Evolutionary conservation across 2,113 vertebrate genomes (phyloP), one percentile per base, ranked within the genome.

Genomic region (Prionailurus viverrinus): DNA sequence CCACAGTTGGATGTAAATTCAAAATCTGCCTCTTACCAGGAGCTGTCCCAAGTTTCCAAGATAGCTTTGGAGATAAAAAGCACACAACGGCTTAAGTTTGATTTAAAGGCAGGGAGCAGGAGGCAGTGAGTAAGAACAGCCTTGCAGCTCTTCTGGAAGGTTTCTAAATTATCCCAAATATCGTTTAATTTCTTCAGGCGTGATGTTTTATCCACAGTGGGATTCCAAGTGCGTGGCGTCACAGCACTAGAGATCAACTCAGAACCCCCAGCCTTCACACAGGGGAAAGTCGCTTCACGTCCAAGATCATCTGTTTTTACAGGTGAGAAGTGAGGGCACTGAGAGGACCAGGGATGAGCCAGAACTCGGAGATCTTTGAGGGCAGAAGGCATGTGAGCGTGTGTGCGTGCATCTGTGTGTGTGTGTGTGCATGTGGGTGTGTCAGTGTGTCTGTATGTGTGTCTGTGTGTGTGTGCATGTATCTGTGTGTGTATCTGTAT

Each of bases 331-430:
- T 48, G 15, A 5, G 55, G 93, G 58, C 29, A 33, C 39, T 4
- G 48, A 45, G 48, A 41, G 3, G 21, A n/a, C 7, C 15, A 8
- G 27, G 5, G 53, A 25, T 11, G 25, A 19, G 14, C 31, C 65
- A 19, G 39, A 27, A 16, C 18, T 65, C 45, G 5, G 7, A 41
- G 33, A 5, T 18, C 73, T 48, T 4, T 11, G n/a, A 29, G 61
- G 7, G 31, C 25, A 0, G 23, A 3, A 6, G 0, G 0, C 14
- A 0, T 27, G 10, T 1, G 73, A 21, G 58, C 51, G 0, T 51
- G 11, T 13, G 23, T 63, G 61, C 3, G 4, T 12, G 10, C 25
- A 23, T 12, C 1, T 1, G 58, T 61, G 58, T 61, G 21, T 25
- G 7, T 21, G 39, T 7, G 29, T 15, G 65, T 14, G 13, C 1